Evolutionary conservation across 2,888 invertebrate genomes (phyloP), one percentile per base, ranked within the genome.

Genomic region (Aricia artaxerxes): DNA sequence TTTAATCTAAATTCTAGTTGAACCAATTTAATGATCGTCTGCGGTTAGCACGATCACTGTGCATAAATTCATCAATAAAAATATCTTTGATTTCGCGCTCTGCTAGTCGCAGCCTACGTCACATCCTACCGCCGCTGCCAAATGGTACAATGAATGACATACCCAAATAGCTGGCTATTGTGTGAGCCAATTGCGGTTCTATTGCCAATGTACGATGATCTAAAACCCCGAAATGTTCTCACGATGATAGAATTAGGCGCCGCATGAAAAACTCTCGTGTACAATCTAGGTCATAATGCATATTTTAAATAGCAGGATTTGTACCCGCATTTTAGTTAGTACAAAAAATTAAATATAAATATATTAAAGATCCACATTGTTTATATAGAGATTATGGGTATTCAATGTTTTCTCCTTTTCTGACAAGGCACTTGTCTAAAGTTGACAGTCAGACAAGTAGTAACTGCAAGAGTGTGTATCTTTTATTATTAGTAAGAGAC

Each of bases 71-170:
- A 76, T 53, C 76, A 76, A 57, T 57, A 76, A 57, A 76, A 76
- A 76, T 76, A 76, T 76, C 38, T 76, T 53, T 16, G 76, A 35
- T n/a, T 76, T 76, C 76, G 69, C 13, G 69, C 16, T 69, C 35
- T 69, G 35, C 69, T 16, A 38, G 69, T 84, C 86, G 87, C 85
- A 81, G 82, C 79, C 60, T 72, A 87, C 87, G 87, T 86, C 86
- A 89, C 88, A 91, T 91, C 90, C 90, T 88, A 85, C 83, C 84
- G 83, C 84, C 86, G 85, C 88, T 91, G 91, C 91, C 91, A 91
- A 91, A 87, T 89, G 87, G 87, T 88, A 87, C 89, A 89, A 60
- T 85, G 61, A 78, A 53, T 79, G 78, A 79, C 79, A 78, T 76
- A 76, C 64, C 64, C 24, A 78, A 75, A 81, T 76, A 76, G 57